Percentiles rank a stretch among this genome's conserved stretches.
These are phyloP conservation scores for Erinaceus europaeus DNA, from an alignment of 2,113 vertebrate species.

Conservation along the genomic window DNA sequence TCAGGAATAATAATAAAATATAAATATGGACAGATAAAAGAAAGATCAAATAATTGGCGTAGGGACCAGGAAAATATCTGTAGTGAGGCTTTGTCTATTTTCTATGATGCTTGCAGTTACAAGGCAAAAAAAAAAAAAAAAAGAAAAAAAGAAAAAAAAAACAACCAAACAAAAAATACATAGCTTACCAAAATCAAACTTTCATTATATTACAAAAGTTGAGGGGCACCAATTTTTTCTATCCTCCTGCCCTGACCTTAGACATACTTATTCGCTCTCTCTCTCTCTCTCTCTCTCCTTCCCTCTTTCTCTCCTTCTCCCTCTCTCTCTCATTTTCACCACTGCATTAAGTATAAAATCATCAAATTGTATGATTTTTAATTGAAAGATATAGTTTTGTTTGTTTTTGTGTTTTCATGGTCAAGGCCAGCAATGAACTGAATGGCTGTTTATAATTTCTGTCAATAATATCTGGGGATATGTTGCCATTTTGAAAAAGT, in stretches of 20 bases:
- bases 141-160: background rate
- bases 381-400: background rate
- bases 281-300: too few relatives aligned
- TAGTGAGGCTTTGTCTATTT: background rate
- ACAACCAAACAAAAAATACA: background rate
- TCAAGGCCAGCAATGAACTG: background rate
- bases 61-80: background rate
- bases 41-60: background rate
- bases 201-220: too few relatives aligned
- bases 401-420: slow-evolving; percentile 9
- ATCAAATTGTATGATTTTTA: slow-evolving; percentile 76
- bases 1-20: background rate
- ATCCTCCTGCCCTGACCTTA: too few relatives aligned
- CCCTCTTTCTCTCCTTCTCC: too few relatives aligned
- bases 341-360: slow-evolving; percentile 76
- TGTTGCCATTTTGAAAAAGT: background rate
- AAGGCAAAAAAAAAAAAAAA: background rate
- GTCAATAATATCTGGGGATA: background rate
- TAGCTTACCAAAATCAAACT: too few relatives aligned
- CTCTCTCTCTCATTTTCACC: too few relatives aligned
- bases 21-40: background rate
- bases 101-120: background rate
- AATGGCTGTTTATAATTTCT: background rate
- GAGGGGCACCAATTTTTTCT: too few relatives aligned
- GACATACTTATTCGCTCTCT: too few relatives aligned